Conservation (phyloP, 2,797 vertebrate genomes). For the Hybognathus amarus region DNA sequence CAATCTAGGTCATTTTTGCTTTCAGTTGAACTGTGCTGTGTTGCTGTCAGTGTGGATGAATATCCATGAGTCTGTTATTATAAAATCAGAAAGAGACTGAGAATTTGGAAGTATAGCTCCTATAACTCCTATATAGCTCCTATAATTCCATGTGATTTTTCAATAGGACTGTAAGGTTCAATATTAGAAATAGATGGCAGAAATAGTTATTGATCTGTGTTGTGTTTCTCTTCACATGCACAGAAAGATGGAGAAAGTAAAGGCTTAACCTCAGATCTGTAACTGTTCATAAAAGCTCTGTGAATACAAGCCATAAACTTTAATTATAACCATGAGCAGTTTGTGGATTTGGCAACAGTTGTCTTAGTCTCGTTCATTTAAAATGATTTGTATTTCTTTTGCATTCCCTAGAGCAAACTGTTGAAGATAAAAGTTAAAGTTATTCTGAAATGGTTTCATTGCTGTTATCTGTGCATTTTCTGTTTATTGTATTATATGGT, state of each 20-base stretch:
- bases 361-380: constrained; percentile 24
- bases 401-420: background rate
- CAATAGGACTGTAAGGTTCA: background rate
- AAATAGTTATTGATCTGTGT: background rate
- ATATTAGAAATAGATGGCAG: background rate
- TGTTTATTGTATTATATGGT: background rate
- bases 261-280: constrained; percentile 8
- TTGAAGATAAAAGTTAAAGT: background rate
- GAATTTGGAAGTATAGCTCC: background rate
- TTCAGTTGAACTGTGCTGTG: background rate
- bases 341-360: constrained; percentile 12
- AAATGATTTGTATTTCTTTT: constrained; percentile 17
- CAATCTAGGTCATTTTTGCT: constrained; percentile 30
- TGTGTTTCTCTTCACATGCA: background rate
- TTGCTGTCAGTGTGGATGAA: background rate
- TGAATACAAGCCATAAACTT: constrained; percentile 24
- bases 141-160: background rate
- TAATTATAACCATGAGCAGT: constrained; percentile 28
- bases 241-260: background rate
- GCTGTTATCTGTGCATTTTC: background rate
- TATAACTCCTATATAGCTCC: background rate
- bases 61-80: constrained; percentile 20
- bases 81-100: background rate
- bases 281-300: constrained; percentile 7
- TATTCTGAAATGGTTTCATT: background rate